A percentile compares a stretch with the other conserved stretches of the same genome.
phyloP scores from a whole-genome alignment of 2,888 invertebrate species.

The Glyphotaelius pellucidus region DNA sequence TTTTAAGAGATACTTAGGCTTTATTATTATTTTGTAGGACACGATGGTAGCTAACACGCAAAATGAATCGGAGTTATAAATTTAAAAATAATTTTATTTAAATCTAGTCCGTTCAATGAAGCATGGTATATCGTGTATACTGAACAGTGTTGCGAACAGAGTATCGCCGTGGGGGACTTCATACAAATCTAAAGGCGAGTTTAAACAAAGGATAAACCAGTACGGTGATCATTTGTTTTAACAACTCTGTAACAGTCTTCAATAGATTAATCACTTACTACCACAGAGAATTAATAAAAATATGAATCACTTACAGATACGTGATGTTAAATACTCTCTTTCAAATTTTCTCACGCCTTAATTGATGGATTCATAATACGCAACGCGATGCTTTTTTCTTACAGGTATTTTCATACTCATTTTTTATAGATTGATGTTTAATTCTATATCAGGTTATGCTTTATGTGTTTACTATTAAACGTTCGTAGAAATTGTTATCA shows the following conservation, averaged over 20 bases:
- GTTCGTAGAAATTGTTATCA: background rate
- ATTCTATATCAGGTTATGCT: background rate
- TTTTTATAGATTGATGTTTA: background rate
- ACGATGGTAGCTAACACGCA: background rate
- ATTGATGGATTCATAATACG: conserved; percentile 30
- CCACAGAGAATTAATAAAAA: conserved; percentile 35
- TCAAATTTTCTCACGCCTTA: conserved; percentile 40
- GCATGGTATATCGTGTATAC: background rate
- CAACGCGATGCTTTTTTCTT: background rate
- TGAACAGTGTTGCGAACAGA: conserved; percentile 22
- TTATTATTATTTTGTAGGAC: too few species aligned
- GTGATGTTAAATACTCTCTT: background rate
- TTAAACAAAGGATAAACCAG: conserved; percentile 43
- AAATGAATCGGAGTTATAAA: background rate
- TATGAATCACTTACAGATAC: conserved; percentile 31
- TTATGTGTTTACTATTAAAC: background rate
- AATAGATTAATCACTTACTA: conserved; percentile 48
- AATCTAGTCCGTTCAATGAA: background rate
- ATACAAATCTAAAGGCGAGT: background rate
- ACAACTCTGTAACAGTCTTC: conserved; percentile 51
- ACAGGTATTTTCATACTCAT: background rate
- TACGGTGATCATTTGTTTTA: conserved; percentile 48
- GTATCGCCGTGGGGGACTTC: conserved; percentile 41
- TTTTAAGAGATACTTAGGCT: background rate
- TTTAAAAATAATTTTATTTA: background rate